A percentile compares a stretch with the other conserved stretches of the same genome.
phyloP scores from a whole-genome alignment of 2,797 vertebrate species.

The Chelonia mydas region DNA sequence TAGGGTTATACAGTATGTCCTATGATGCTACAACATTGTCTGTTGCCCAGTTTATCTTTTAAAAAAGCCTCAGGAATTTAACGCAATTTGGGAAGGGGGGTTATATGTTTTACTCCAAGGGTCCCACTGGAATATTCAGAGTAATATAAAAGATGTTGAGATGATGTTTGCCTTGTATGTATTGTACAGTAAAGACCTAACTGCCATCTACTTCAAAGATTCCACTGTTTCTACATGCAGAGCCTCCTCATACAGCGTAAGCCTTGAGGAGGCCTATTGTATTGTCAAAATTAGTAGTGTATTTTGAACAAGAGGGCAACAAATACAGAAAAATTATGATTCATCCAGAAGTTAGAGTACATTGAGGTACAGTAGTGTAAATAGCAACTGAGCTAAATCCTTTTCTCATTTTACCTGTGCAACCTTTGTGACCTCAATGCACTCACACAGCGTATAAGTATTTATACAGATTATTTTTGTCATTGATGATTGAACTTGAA shows the following conservation, averaged over 20 bases:
- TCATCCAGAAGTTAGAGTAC: not conserved
- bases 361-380: not conserved
- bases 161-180: not conserved
- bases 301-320: not conserved
- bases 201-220: not conserved
- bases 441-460: not conserved
- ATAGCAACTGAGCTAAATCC: not conserved
- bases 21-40: not conserved
- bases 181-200: not conserved
- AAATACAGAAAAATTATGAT: not conserved
- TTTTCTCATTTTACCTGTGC: not conserved
- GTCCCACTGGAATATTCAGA: not conserved
- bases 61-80: not conserved
- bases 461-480: not conserved
- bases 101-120: not conserved
- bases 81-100: not conserved
- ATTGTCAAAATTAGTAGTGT: not conserved
- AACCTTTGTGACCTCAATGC: not conserved
- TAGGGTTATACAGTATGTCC: not conserved
- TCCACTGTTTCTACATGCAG: not conserved
- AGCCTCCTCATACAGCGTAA: not conserved
- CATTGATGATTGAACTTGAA: not conserved
- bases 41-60: not conserved
- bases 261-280: not conserved
- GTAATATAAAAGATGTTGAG: accelerated